Evolutionary conservation across 2,888 invertebrate species (phyloP), one percentile per base, ranked within the genome.

Genomic region (Melitaea athalia): DNA sequence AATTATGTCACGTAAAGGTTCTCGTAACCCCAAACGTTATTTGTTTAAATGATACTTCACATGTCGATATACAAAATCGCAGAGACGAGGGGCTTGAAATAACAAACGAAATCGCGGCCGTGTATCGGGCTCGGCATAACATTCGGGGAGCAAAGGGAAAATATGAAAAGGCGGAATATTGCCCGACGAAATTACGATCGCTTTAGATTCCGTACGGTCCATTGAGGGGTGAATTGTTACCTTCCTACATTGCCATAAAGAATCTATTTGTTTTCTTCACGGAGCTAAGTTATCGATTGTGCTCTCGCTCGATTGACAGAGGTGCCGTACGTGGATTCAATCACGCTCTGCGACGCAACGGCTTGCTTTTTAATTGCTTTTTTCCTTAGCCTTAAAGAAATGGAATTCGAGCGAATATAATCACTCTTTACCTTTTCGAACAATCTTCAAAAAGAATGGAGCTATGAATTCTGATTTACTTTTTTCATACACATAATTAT

Each of bases 81-180:
- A 84, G 86, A 83, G 81, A 85, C 83, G 82, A 86, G 86, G 84
- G 84, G 83, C 87, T 88, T 84, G 85, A 89, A 89, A 90, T 89
- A 91, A 90, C 90, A 91, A 89, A 91, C 87, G 84, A 85, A 91
- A 91, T 91, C 90, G 87, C 83, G 85, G 85, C 81, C 83, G 84
- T 87, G 88, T 89, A 87, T 89, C 86, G 87, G 85, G 86, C 83
- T 81, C 84, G 82, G 85, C 86, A 87, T 85, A 87, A 89, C 87
- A 88, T 88, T 90, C 85, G 84, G 84, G 79, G 85, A 84, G 88
- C 84, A 87, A 88, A 85, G 86, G 84, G 87, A 88, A 91, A 91
- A 91, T 91, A 91, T 92, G 91, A 88, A 89, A 91, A 89, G 87
- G 85, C 87, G 80, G 87, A 90, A 91, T 90, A 91, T 92, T 88